These are phyloP conservation scores for Drosophila leonis DNA, from an alignment of 2,888 invertebrate genomes.

Conservation along the genomic window DNA sequence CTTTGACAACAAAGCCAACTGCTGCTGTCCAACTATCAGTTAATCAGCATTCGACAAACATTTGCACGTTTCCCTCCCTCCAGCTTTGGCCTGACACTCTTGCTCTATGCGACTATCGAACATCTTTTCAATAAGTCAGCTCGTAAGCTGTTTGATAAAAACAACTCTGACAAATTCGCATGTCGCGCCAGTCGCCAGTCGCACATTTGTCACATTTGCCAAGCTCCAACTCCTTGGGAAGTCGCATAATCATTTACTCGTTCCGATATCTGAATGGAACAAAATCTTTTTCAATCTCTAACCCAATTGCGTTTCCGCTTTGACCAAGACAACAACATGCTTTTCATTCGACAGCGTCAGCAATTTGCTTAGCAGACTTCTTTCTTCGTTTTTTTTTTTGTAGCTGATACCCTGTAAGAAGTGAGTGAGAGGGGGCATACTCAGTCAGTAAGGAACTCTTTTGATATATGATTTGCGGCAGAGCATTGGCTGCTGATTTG, in stretches of 20 bases:
- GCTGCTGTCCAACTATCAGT: slow-evolving; percentile 52
- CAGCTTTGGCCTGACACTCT: background rate
- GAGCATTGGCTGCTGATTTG: no score
- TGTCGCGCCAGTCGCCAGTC: slow-evolving; percentile 49
- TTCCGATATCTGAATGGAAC: slow-evolving; percentile 10
- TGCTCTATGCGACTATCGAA: background rate
- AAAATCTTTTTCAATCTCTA: slow-evolving; percentile 9
- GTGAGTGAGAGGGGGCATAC: background rate
- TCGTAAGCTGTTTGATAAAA: slow-evolving; percentile 18
- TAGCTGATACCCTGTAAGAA: background rate
- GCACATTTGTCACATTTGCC: slow-evolving; percentile 68
- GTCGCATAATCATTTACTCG: slow-evolving; percentile 32
- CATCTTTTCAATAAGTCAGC: slow-evolving; percentile 34
- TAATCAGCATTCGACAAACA: slow-evolving; percentile 61
- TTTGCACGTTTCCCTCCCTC: slow-evolving; percentile 48
- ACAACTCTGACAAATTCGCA: slow-evolving; percentile 47
- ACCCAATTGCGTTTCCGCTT: slow-evolving; percentile 3
- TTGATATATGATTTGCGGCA: no score
- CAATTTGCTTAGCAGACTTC: slow-evolving; percentile 46
- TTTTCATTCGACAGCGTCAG: slow-evolving; percentile 40
- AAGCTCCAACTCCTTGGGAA: slow-evolving; percentile 19
- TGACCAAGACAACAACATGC: slow-evolving; percentile 12
- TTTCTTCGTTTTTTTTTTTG: background rate
- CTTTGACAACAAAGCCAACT: slow-evolving; percentile 56
- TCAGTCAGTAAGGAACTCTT: no score